phyloP scores from a whole-genome alignment of 2,888 invertebrate genomes.

The Steinernema hermaphroditum region DNA sequence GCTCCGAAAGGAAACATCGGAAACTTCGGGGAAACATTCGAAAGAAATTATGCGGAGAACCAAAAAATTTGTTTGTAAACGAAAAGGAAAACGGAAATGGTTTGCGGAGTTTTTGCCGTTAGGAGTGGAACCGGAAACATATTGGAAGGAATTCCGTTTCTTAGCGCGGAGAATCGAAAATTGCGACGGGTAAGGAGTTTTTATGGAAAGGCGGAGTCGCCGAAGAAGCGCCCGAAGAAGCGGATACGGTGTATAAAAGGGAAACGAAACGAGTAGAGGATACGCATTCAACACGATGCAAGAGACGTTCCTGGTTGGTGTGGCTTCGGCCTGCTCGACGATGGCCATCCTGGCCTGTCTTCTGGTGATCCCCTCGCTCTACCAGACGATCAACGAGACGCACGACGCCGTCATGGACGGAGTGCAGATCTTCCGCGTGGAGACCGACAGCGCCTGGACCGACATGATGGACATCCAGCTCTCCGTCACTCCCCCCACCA shows the following conservation, averaged over 20 bases:
- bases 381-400: conserved; percentile 9
- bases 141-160: no score
- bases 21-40: no score
- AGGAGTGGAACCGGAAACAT: no score
- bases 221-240: neutral
- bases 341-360: conserved; percentile 13
- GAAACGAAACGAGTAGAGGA: neutral
- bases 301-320: conserved; percentile 15
- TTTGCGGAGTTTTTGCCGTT: no score
- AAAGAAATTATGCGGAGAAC: no score
- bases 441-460: no score
- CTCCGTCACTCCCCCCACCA: no score
- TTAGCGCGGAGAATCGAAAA: no score
- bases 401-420: conserved; percentile 8
- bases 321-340: conserved; percentile 13
- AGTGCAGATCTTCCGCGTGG: conserved; percentile 4
- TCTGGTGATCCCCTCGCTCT: conserved; percentile 16
- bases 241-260: neutral
- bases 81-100: no score
- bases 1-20: no score
- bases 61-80: no score
- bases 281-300: conserved; percentile 16
- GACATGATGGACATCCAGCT: no score
- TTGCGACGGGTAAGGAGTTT: neutral
- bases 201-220: neutral